phyloP scores from a whole-genome alignment of 1,140 invertebrate species.

The silkworm (Bombyx mori) region DNA sequence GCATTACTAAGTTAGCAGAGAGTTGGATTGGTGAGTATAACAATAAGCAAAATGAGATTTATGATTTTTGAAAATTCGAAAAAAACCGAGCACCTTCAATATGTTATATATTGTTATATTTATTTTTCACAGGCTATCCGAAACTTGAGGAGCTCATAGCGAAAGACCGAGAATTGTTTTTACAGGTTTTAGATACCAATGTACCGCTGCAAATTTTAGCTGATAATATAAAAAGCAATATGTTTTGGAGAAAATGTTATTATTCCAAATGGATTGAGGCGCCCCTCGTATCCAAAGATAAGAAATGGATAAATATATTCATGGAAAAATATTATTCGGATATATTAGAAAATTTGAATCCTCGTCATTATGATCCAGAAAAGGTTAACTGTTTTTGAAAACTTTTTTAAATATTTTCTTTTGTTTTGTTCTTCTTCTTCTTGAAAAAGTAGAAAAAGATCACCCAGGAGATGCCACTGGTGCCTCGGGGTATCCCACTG shows the following conservation, averaged over 20 bases:
- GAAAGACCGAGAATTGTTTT: slow-evolving; percentile 61
- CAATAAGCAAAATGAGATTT: slow-evolving; percentile 1
- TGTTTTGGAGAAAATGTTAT: slow-evolving; percentile 68
- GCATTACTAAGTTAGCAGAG: slow-evolving; percentile 55
- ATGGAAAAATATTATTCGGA: slow-evolving; percentile 63
- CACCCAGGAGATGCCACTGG: too few species aligned
- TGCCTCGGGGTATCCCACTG: too few species aligned
- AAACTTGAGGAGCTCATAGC: slow-evolving; percentile 42
- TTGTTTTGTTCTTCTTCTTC: too few species aligned
- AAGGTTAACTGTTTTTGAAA: slow-evolving; percentile 31
- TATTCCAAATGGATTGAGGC: slow-evolving; percentile 49
- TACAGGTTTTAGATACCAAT: slow-evolving; percentile 59
- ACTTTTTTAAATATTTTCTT: neutral
- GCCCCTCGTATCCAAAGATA: slow-evolving; percentile 31
- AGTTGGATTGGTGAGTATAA: slow-evolving; percentile 54
- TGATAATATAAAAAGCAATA: slow-evolving; percentile 61
- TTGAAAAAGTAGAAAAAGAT: too few species aligned
- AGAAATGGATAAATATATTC: slow-evolving; percentile 63
- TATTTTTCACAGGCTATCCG: slow-evolving; percentile 31
- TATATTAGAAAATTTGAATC: slow-evolving; percentile 66
- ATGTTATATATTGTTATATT: slow-evolving; percentile 8
- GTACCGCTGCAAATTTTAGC: slow-evolving; percentile 60
- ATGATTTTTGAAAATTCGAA: slow-evolving; percentile 3
- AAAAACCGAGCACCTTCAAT: neutral
- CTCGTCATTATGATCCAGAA: slow-evolving; percentile 64